Percentiles rank a stretch among this genome's conserved stretches.
These are phyloP conservation scores for Porites rus DNA, from an alignment of 92 coral and sea anemone species.

Conservation along the genomic window DNA sequence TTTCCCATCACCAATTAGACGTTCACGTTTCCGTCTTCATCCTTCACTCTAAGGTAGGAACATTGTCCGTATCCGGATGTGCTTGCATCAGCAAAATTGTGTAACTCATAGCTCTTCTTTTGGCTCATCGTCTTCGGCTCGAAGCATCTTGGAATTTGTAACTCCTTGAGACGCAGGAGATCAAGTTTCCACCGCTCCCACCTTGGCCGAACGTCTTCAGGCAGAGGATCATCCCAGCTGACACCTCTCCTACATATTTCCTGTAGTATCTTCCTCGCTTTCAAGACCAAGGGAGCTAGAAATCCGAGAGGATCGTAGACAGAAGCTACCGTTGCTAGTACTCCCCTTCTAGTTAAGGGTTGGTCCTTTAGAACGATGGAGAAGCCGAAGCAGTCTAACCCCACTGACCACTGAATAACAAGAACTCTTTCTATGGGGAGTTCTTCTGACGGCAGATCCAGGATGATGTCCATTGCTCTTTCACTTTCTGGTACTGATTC, in stretches of 20 bases:
- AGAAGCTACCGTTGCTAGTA: slow-evolving; percentile 1
- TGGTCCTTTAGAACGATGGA: slow-evolving; percentile 10
- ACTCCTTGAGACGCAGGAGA: slow-evolving; percentile 4
- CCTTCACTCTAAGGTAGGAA: slow-evolving; percentile 13
- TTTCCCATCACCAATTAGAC: too few species aligned
- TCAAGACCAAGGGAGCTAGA: slow-evolving; percentile 25
- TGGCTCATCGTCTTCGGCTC: slow-evolving; percentile 1
- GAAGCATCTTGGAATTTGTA: slow-evolving; percentile 21
- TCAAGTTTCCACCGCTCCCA: slow-evolving; percentile 33
- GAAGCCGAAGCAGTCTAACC: slow-evolving; percentile 31
- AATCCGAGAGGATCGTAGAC: slow-evolving; percentile 33
- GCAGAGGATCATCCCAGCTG: slow-evolving; percentile 38
- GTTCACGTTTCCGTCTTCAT: too few species aligned
- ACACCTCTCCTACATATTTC: slow-evolving; percentile 7
- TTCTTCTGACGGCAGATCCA: slow-evolving; percentile 4
- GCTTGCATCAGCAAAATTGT: slow-evolving; percentile 30
- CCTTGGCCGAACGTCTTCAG: slow-evolving; percentile 30
- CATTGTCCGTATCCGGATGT: slow-evolving; percentile 38
- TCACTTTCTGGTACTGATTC: slow-evolving; percentile 40
- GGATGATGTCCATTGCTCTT: slow-evolving; percentile 15
- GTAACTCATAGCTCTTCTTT: background rate
- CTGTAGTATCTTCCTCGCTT: slow-evolving; percentile 16
- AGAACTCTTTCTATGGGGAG: too few species aligned
- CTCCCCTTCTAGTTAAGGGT: slow-evolving; percentile 29
- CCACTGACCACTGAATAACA: slow-evolving; percentile 28